Conservation (phyloP, 2,797 vertebrate species). For the Xerus rutilus region DNA sequence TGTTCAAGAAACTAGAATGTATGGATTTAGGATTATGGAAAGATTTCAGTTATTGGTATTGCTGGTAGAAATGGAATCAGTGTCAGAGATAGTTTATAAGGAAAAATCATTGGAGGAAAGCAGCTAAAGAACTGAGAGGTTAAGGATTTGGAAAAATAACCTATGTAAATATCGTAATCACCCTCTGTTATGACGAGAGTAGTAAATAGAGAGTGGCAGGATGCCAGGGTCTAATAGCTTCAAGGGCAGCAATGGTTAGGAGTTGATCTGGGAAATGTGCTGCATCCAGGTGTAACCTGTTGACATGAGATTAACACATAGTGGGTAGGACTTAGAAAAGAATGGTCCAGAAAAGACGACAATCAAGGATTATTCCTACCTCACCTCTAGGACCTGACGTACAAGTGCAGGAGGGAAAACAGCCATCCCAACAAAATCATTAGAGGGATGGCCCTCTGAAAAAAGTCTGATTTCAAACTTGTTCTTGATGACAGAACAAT, state of each 20-base stretch:
- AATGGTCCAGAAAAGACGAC: neutral
- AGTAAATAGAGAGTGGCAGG: neutral
- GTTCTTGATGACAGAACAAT: conserved; percentile 27
- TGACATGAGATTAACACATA: neutral
- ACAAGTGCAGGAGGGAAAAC: neutral
- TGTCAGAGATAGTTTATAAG: neutral
- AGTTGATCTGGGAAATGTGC: neutral
- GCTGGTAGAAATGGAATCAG: neutral
- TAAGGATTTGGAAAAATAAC: neutral
- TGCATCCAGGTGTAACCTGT: neutral
- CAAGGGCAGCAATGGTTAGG: neutral
- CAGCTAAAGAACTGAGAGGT: neutral
- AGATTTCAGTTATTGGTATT: neutral
- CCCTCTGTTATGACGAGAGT: neutral
- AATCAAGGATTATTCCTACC: neutral
- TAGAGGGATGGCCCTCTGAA: neutral
- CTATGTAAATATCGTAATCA: neutral
- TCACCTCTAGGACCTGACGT: neutral
- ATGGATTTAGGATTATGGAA: neutral
- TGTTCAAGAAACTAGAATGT: neutral
- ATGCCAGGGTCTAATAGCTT: neutral
- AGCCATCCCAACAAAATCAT: neutral
- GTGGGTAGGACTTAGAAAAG: neutral
- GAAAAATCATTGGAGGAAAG: neutral
- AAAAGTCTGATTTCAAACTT: neutral